Percentiles rank a stretch among this genome's conserved stretches.
phyloP scores from a whole-genome alignment of 2,797 vertebrate genomes.

The Labroides dimidiatus region DNA sequence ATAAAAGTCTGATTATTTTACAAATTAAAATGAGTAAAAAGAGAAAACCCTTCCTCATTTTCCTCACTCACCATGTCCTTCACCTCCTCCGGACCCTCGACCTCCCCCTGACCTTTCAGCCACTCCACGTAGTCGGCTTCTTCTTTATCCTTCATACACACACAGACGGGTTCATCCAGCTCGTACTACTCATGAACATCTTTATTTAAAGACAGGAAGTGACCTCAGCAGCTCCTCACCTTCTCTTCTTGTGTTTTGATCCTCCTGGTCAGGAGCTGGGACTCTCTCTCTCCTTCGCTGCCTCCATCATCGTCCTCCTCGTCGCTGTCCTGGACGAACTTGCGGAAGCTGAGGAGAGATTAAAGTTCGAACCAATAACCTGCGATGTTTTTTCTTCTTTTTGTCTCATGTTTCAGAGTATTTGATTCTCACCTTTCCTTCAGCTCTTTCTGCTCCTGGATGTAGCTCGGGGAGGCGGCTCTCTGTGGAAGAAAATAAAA shows the following conservation, averaged over 20 bases:
- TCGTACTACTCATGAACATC: background rate
- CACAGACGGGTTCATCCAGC: background rate
- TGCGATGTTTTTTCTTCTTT: background rate
- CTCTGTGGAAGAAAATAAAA: slow-evolving; percentile 67
- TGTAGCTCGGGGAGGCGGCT: slow-evolving; percentile 85
- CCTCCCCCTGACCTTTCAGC: slow-evolving; percentile 89
- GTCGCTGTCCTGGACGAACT: slow-evolving; percentile 87
- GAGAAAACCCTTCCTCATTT: too few relatives aligned
- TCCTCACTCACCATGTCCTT: slow-evolving; percentile 86
- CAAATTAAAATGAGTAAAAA: too few relatives aligned
- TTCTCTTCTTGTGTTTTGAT: slow-evolving; percentile 86
- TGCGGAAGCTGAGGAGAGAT: slow-evolving; percentile 81
- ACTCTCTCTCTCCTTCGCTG: slow-evolving; percentile 48
- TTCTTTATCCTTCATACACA: slow-evolving; percentile 84
- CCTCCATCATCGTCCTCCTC: slow-evolving; percentile 55
- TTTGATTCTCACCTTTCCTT: slow-evolving; percentile 83
- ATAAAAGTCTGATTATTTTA: too few relatives aligned
- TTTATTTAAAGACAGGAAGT: background rate
- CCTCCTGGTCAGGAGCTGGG: slow-evolving; percentile 82
- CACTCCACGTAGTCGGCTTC: slow-evolving; percentile 89
- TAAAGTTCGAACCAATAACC: background rate
- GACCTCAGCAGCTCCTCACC: slow-evolving; percentile 66
- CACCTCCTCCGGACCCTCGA: slow-evolving; percentile 76
- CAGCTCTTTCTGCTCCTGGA: slow-evolving; percentile 88
- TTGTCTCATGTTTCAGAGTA: accelerated